Evolutionary conservation across 2,797 vertebrate species (phyloP), one percentile per base, ranked within the genome.

Genomic region (Lemur catta): DNA sequence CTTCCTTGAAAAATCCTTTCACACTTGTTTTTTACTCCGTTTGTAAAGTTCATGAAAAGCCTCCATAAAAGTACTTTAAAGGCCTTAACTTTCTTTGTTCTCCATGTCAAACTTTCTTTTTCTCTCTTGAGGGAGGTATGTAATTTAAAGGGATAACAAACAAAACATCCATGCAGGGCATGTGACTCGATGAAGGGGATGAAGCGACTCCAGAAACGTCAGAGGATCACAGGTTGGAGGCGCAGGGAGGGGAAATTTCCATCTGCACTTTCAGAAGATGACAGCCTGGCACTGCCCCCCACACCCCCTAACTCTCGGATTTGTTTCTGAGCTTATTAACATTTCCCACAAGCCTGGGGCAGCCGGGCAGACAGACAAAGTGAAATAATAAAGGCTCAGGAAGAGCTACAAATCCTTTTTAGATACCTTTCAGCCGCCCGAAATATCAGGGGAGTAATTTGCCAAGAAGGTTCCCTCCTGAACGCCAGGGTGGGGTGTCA

Each of bases 1-100:
- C 97, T 98, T 98, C 97, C 98, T 98, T 98, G 98, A 98, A 98
- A 97, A 98, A 96, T 97, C 98, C 98, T 98, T 97, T 98, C 98
- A 98, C 98, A 98, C 98, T 98, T 98, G 94, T 96, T 97, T 97
- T 97, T 96, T 4, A 65, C 89, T 96, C 90, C 13, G 2, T 96
- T 96, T 92, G 93, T 97, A 97, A 98, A 98, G 97, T 98, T 98
- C 98, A 98, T 96, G 97, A 97, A 98, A 96, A 94, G 81, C 96
- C 96, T 95, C 90, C 96, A 82, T 92, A 97, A 95, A 94, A 94
- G 90, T 67, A 22, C 93, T 93, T 97, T 94, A 94, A 92, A 92
- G 89, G 86, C 74, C 94, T 86, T 92, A 24, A n/a, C 59, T 93
- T 92, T 84, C 96, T 97, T 90, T 95, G 95, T 95, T 95, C 95